Percentiles rank a stretch among this genome's conserved stretches.
Evolutionary conservation across 2,888 invertebrate genomes (phyloP).

Genomic region (Capitulum mitella): DNA sequence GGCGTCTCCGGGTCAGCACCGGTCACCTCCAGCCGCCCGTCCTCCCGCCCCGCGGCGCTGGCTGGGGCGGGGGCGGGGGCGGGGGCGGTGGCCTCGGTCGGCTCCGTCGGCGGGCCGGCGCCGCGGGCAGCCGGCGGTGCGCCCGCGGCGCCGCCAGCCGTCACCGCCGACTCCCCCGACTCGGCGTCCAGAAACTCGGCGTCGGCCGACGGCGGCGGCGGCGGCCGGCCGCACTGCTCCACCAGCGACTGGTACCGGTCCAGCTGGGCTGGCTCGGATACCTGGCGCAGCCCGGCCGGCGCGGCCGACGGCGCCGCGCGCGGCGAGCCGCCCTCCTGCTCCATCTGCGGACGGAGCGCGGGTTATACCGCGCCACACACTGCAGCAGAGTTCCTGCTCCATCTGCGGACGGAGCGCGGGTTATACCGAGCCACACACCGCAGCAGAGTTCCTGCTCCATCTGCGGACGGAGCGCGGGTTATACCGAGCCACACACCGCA

Average conservation of each 20-base stretch:
- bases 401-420: background rate
- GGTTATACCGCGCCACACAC: background rate
- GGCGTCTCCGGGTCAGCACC: too few species aligned
- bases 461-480: background rate
- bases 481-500: background rate
- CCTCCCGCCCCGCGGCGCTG: too few species aligned
- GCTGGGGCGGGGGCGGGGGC: too few species aligned
- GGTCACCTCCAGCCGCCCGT: too few species aligned
- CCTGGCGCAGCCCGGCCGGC: background rate
- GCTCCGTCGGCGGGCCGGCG: too few species aligned
- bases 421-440: background rate
- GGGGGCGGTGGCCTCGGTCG: too few species aligned
- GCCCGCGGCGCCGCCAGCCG: too few species aligned
- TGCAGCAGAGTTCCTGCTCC: background rate
- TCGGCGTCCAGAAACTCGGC: too few species aligned
- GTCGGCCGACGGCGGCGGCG: background rate
- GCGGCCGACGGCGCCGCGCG: background rate
- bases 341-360: background rate
- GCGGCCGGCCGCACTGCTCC: conserved; percentile 19
- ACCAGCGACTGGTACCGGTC: conserved; percentile 10
- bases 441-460: background rate
- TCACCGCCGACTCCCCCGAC: too few species aligned
- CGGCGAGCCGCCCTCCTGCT: background rate
- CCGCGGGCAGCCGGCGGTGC: too few species aligned
- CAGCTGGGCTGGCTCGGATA: background rate